A percentile compares a stretch with the other conserved stretches of the same genome.
Conservation (phyloP, 1,140 invertebrate species). For the Drosophila kepulauana region DNA sequence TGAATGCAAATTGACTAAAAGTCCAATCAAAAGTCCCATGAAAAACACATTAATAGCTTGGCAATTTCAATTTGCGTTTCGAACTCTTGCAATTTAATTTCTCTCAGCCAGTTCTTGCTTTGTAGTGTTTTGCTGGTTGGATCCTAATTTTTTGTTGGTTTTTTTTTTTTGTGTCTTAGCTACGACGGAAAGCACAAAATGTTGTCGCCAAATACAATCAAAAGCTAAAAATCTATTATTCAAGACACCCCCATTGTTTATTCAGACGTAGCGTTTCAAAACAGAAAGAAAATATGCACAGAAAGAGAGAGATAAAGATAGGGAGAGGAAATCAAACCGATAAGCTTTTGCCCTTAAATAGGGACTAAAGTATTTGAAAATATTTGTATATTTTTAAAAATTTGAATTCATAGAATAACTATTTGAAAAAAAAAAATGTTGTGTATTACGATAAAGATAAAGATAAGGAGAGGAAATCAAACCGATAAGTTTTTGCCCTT, state of each 20-base stretch:
- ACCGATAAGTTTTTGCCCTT: not conserved
- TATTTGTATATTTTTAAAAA: not conserved
- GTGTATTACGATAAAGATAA: not conserved
- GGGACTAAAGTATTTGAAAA: not conserved
- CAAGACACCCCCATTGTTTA: slow-evolving; percentile 67
- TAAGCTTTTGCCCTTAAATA: slow-evolving; percentile 1
- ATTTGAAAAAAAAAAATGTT: no score
- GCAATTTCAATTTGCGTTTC: slow-evolving; percentile 68
- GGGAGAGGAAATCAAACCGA: not conserved
- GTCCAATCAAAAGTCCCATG: slow-evolving; percentile 47
- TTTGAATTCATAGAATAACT: not conserved
- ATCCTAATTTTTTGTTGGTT: slow-evolving; percentile 32
- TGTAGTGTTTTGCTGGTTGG: slow-evolving; percentile 53
- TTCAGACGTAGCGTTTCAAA: slow-evolving; percentile 48
- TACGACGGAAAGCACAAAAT: slow-evolving; percentile 41
- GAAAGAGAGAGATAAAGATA: not conserved
- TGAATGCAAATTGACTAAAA: slow-evolving; percentile 47
- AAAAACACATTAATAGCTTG: slow-evolving; percentile 62
- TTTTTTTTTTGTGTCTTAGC: slow-evolving; percentile 8
- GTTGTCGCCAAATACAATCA: slow-evolving; percentile 69
- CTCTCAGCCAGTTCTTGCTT: slow-evolving; percentile 20
- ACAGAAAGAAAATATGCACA: not conserved
- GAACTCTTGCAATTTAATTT: slow-evolving; percentile 33
- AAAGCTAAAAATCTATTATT: slow-evolving; percentile 80
- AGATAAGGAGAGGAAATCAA: not conserved